Percentiles rank a stretch among this genome's conserved stretches.
These are phyloP conservation scores for Seriola dumerili DNA, from an alignment of 2,113 vertebrate genomes.

Conservation along the genomic window DNA sequence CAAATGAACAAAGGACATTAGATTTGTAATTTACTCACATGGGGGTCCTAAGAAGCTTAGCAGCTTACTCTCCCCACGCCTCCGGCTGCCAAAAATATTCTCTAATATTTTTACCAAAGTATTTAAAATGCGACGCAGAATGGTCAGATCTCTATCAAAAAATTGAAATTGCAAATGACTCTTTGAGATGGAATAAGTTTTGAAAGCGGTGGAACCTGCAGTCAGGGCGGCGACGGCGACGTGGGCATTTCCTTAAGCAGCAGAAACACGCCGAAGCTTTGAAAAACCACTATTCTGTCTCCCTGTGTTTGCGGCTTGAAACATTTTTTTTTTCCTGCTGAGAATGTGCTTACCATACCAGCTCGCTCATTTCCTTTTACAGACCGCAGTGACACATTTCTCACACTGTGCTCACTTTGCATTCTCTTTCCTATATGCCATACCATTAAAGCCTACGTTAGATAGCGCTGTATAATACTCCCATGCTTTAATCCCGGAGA, in stretches of 20 bases:
- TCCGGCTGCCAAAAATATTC: slow-evolving; percentile 40
- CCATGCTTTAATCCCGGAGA: slow-evolving; percentile 42
- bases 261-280: slow-evolving; percentile 47
- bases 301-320: slow-evolving; percentile 41
- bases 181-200: slow-evolving; percentile 44
- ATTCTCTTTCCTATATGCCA: slow-evolving; percentile 40
- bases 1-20: not conserved
- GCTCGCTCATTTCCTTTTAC: slow-evolving; percentile 52
- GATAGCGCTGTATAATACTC: slow-evolving; percentile 54
- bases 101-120: slow-evolving; percentile 24
- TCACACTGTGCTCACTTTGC: slow-evolving; percentile 50
- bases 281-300: slow-evolving; percentile 38
- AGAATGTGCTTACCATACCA: slow-evolving; percentile 51
- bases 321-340: slow-evolving; percentile 37
- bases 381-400: slow-evolving; percentile 53
- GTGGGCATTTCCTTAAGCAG: slow-evolving; percentile 41
- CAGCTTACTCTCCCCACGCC: slow-evolving; percentile 14
- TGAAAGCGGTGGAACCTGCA: slow-evolving; percentile 33
- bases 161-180: slow-evolving; percentile 46
- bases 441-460: slow-evolving; percentile 49
- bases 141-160: slow-evolving; percentile 48
- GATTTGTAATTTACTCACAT: slow-evolving; percentile 22
- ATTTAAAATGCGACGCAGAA: slow-evolving; percentile 46
- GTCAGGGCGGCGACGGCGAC: not conserved
- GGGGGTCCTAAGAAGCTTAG: slow-evolving; percentile 37